Percentiles rank a stretch among this genome's conserved stretches.
Evolutionary conservation across 2,797 vertebrate genomes (phyloP).

Genomic region (Sciaenops ocellatus): DNA sequence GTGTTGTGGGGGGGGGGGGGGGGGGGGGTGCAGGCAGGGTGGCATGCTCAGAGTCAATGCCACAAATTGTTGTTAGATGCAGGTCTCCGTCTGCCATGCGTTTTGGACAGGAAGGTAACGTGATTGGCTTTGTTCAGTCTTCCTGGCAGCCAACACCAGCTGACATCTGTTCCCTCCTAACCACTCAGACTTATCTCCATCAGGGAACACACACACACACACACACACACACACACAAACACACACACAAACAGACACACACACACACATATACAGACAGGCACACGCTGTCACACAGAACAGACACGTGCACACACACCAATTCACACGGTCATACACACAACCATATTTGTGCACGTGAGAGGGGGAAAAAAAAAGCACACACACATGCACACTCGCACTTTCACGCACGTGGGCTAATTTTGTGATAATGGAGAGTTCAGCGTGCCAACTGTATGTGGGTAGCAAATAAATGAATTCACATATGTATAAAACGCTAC

Average conservation of each 20-base stretch:
- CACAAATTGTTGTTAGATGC: slow-evolving; percentile 84
- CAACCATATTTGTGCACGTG: slow-evolving; percentile 45
- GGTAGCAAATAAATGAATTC: slow-evolving; percentile 46
- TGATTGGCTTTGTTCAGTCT: slow-evolving; percentile 95
- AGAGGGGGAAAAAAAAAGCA: slow-evolving; percentile 19
- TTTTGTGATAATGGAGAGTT: slow-evolving; percentile 67
- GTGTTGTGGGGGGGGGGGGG: slow-evolving; percentile 29
- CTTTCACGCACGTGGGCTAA: slow-evolving; percentile 54
- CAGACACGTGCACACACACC: slow-evolving; percentile 60
- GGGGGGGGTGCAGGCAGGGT: slow-evolving; percentile 67
- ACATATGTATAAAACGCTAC: slow-evolving; percentile 17
- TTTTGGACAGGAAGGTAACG: slow-evolving; percentile 92
- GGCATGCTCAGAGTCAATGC: slow-evolving; percentile 85
- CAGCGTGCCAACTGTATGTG: slow-evolving; percentile 49
- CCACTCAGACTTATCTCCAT: slow-evolving; percentile 96
- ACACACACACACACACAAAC: slow-evolving; percentile 43
- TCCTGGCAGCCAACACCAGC: slow-evolving; percentile 92
- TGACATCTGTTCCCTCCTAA: slow-evolving; percentile 98
- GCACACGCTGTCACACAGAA: slow-evolving; percentile 55
- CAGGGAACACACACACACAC: slow-evolving; percentile 86
- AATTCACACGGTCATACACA: slow-evolving; percentile 66
- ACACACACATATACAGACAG: slow-evolving; percentile 24
- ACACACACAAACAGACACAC: slow-evolving; percentile 1
- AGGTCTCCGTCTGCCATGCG: slow-evolving; percentile 86
- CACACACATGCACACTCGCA: slow-evolving; percentile 43